Percentiles rank a stretch among this genome's conserved stretches.
These are phyloP conservation scores for Gymnopithys bicolor DNA, from an alignment of 2,797 vertebrate species.

Conservation along the genomic window DNA sequence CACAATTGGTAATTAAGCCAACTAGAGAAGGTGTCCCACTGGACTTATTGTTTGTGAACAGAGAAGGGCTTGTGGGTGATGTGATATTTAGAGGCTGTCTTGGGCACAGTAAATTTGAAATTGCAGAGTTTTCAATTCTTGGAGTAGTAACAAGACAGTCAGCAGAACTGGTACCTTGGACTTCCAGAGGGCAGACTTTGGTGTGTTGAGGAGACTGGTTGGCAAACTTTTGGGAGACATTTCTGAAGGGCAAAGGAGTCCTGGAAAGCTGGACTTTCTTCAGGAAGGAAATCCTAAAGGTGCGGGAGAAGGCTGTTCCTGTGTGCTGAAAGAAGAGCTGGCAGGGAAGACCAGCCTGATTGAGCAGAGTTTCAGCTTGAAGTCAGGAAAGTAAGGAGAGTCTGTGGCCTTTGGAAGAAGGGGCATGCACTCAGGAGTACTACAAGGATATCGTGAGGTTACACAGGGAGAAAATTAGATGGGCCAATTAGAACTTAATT, in stretches of 20 bases:
- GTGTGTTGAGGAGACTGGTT: background rate
- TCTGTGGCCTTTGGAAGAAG: background rate
- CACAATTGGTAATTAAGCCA: background rate
- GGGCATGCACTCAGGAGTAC: background rate
- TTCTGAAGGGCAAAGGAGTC: background rate
- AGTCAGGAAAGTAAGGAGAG: background rate
- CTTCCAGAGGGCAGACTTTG: background rate
- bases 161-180: background rate
- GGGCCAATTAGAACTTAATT: background rate
- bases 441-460: background rate
- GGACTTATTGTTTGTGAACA: background rate
- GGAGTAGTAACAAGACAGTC: background rate
- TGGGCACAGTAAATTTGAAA: background rate
- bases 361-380: background rate
- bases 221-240: background rate
- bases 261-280: background rate
- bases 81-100: background rate
- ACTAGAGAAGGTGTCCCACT: background rate
- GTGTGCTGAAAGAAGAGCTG: background rate
- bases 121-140: background rate
- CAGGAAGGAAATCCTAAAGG: background rate
- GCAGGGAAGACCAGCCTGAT: background rate
- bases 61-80: background rate
- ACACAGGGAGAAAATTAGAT: background rate
- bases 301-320: accelerated